Percentiles rank a stretch among this genome's conserved stretches.
Conservation (phyloP, 1,140 invertebrate species). For the Brachionus plicatilis region DNA sequence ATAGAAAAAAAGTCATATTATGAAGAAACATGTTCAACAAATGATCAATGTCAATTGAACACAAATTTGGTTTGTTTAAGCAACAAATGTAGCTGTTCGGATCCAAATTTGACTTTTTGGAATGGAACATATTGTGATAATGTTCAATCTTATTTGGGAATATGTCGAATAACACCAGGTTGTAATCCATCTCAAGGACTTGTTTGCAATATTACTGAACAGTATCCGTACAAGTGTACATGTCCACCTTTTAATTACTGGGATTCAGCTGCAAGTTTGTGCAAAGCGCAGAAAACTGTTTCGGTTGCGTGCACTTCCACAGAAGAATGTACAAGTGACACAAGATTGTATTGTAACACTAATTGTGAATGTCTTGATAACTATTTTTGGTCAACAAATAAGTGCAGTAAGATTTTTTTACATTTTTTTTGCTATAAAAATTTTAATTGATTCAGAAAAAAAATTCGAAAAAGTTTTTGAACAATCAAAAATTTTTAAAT, state of each 20-base stretch:
- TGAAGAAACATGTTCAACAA: neutral
- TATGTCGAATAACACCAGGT: neutral
- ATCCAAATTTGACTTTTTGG: neutral
- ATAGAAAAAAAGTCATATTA: neutral
- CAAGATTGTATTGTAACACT: neutral
- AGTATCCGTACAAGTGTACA: neutral
- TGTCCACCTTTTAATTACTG: neutral
- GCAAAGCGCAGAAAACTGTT: neutral
- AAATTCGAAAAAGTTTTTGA: too few species aligned
- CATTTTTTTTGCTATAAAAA: neutral
- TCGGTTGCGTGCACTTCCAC: neutral
- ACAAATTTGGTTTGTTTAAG: neutral
- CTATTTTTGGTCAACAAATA: neutral
- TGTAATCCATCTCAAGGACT: neutral
- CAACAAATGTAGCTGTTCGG: neutral
- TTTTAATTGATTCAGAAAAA: too few species aligned
- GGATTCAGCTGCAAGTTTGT: neutral
- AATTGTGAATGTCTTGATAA: neutral
- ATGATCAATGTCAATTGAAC: neutral
- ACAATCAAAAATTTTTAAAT: too few species aligned
- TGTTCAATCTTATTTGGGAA: slow-evolving; percentile 17
- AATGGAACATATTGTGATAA: slow-evolving; percentile 15
- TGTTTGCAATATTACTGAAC: neutral
- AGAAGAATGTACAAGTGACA: neutral
- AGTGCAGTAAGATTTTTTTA: neutral